A percentile compares a stretch with the other conserved stretches of the same genome.
These are phyloP conservation scores for Agelas oroides DNA, from an alignment of 37 sponge, comb jelly and placozoan genomes.

Conservation along the genomic window DNA sequence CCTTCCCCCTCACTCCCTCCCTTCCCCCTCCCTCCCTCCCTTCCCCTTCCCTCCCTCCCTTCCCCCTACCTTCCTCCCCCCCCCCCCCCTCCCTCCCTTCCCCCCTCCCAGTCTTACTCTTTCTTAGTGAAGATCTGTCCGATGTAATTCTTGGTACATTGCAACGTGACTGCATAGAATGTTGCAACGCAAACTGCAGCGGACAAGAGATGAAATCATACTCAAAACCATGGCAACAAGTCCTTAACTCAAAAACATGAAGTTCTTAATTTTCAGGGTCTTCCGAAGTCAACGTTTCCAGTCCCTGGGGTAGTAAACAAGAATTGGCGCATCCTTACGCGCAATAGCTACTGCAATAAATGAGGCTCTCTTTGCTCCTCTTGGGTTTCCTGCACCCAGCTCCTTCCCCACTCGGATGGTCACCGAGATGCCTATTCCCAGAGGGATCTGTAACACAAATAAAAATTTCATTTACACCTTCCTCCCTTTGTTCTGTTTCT, in stretches of 20 bases:
- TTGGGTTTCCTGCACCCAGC: slow-evolving; percentile 68
- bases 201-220: no score
- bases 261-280: no score
- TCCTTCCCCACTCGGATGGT: slow-evolving; percentile 68
- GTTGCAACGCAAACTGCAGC: neutral
- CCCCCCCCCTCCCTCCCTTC: no score
- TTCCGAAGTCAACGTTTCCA: no score
- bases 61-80: no score
- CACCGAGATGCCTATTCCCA: slow-evolving; percentile 41
- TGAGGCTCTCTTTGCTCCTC: slow-evolving; percentile 41
- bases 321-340: no score
- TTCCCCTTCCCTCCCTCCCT: no score
- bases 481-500: neutral
- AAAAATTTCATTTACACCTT: neutral
- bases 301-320: no score
- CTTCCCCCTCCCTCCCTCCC: no score
- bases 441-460: slow-evolving; percentile 17
- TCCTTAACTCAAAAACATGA: no score
- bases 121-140: slow-evolving; percentile 8
- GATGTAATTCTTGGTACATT: neutral
- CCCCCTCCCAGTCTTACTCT: slow-evolving; percentile 13
- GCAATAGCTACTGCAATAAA: slow-evolving; percentile 9
- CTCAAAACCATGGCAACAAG: no score
- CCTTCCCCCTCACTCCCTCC: no score
- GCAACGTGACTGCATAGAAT: neutral